Evolutionary conservation across 2,888 invertebrate species (phyloP).

Genomic region (Xylophagus ater): DNA sequence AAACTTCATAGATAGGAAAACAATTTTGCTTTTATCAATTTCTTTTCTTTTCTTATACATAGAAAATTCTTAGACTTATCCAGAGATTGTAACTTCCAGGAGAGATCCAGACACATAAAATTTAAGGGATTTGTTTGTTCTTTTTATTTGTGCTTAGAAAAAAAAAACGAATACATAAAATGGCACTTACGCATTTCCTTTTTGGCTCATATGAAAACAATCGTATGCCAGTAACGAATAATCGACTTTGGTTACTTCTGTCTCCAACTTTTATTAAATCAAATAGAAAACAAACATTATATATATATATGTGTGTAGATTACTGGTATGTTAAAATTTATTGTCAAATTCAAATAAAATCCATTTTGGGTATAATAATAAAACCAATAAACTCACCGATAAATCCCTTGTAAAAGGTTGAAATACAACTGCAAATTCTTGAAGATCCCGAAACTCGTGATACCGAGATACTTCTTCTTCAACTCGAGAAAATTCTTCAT

Average conservation of each 20-base stretch:
- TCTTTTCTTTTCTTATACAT: background rate
- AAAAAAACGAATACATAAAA: constrained; percentile 17
- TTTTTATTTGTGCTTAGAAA: background rate
- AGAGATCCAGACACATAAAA: constrained; percentile 7
- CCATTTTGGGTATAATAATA: background rate
- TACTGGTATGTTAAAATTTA: too few species aligned
- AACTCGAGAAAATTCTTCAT: constrained; percentile 21
- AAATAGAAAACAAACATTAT: background rate
- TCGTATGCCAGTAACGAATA: constrained; percentile 41
- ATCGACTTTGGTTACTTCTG: constrained; percentile 34
- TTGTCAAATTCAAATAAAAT: background rate
- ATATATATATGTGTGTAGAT: too few species aligned
- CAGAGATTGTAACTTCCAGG: too few species aligned
- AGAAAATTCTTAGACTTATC: too few species aligned
- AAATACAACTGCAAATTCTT: constrained; percentile 45
- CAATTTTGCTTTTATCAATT: background rate
- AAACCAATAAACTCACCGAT: constrained; percentile 26
- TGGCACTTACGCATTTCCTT: constrained; percentile 41
- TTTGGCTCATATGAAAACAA: constrained; percentile 49
- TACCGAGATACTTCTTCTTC: constrained; percentile 39
- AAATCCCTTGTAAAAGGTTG: constrained; percentile 38
- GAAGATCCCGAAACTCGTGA: constrained; percentile 38
- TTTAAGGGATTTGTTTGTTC: too few species aligned
- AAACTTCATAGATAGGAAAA: too few species aligned
- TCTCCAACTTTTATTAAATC: constrained; percentile 13